Evolutionary conservation across 2,888 invertebrate species (phyloP).

Genomic region (Onchidella celtica): DNA sequence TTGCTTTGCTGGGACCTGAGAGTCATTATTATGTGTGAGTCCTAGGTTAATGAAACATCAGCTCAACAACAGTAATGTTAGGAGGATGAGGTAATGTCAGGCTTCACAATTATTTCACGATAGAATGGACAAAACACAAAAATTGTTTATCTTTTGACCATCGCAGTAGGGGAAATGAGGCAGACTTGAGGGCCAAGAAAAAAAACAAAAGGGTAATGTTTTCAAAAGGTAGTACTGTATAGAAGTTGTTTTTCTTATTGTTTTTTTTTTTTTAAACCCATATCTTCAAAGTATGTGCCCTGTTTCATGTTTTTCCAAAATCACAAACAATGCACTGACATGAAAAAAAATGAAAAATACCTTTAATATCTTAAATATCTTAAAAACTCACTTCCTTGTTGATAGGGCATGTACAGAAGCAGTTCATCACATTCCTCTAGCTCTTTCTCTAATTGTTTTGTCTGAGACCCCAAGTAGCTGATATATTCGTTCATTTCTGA

Average conservation of each 20-base stretch:
- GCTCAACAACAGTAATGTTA: not conserved
- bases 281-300: too few relatives aligned
- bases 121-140: not conserved
- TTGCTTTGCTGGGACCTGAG: not conserved
- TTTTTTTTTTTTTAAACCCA: too few relatives aligned
- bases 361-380: not conserved
- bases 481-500: constrained; percentile 60
- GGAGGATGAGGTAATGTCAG: not conserved
- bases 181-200: too few relatives aligned
- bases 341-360: not conserved
- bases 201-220: too few relatives aligned
- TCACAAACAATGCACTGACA: too few relatives aligned
- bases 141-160: constrained; percentile 9
- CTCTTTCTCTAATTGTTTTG: constrained; percentile 63
- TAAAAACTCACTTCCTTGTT: not conserved
- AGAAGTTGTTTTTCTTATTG: too few relatives aligned
- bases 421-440: constrained; percentile 69
- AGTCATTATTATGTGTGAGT: too few relatives aligned
- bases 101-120: not conserved
- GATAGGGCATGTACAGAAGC: constrained; percentile 32
- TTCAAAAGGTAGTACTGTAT: too few relatives aligned
- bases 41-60: not conserved
- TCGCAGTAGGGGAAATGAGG: too few relatives aligned
- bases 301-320: not conserved
- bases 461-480: constrained; percentile 60